Evolutionary conservation across 92 coral and sea anemone genomes (phyloP).

Genomic region (Epizoanthus stellaris): DNA sequence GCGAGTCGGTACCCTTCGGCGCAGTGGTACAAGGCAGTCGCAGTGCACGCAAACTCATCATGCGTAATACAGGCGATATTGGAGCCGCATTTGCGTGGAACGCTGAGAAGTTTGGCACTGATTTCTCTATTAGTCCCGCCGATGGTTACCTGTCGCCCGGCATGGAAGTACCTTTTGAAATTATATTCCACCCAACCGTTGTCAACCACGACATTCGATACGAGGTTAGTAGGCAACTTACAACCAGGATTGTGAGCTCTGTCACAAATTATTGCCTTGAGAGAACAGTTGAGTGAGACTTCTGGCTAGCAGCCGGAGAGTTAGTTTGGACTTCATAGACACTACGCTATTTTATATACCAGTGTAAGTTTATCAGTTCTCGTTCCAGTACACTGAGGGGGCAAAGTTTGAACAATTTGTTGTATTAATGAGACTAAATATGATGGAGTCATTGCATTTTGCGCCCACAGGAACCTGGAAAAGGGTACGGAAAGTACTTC

Average conservation of each 20-base stretch:
- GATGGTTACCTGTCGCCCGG: constrained; percentile 96
- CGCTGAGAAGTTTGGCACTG: constrained; percentile 80
- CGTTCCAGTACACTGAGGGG: too few relatives aligned
- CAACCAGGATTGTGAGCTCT: background rate
- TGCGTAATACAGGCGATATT: constrained; percentile 97
- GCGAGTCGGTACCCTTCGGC: constrained; percentile 96
- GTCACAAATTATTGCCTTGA: too few relatives aligned
- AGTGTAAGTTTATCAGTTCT: too few relatives aligned
- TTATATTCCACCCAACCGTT: constrained; percentile 84
- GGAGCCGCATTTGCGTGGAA: constrained; percentile 98
- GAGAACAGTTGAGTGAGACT: too few relatives aligned
- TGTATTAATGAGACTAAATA: too few relatives aligned
- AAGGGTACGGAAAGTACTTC: too few relatives aligned
- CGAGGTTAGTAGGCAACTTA: constrained; percentile 68
- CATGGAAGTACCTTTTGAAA: constrained; percentile 94
- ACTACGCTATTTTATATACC: too few relatives aligned
- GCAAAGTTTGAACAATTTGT: too few relatives aligned
- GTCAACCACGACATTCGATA: constrained; percentile 90
- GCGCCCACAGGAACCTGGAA: too few relatives aligned
- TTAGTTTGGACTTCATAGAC: too few relatives aligned
- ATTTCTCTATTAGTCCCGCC: constrained; percentile 84
- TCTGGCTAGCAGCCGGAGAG: too few relatives aligned
- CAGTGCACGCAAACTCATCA: constrained; percentile 87
- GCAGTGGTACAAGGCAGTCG: constrained; percentile 96
- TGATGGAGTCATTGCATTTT: too few relatives aligned